A percentile compares a stretch with the other conserved stretches of the same genome.
These are phyloP conservation scores for Mesocricetus auratus DNA, from an alignment of 2,113 vertebrate species.

Conservation along the genomic window DNA sequence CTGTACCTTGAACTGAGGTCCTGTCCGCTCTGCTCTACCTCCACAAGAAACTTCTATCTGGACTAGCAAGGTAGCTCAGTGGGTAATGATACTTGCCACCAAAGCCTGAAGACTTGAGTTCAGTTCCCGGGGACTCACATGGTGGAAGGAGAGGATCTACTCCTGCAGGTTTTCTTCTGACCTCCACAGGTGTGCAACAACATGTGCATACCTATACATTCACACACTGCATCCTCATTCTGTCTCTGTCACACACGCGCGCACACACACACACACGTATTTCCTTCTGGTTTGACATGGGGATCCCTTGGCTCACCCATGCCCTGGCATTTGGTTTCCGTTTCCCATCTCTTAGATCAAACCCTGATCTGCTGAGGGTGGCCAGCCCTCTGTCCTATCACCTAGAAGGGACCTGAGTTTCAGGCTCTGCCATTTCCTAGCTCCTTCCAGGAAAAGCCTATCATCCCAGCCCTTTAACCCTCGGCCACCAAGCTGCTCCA, in stretches of 20 bases:
- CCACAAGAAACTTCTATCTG: neutral
- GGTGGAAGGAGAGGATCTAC: neutral
- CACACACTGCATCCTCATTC: no score
- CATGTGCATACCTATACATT: accelerated
- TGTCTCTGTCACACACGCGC: neutral
- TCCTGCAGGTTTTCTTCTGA: neutral
- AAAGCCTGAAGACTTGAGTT: neutral
- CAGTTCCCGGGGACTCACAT: neutral
- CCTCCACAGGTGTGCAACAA: no score
- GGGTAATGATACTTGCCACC: neutral
- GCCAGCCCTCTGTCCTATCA: neutral
- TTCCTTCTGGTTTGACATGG: neutral
- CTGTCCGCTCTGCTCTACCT: neutral
- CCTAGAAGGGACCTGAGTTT: neutral
- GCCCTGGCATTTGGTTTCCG: constrained; percentile 56
- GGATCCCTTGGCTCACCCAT: neutral
- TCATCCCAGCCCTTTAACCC: neutral
- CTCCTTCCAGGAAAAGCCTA: constrained; percentile 55
- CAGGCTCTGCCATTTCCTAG: neutral
- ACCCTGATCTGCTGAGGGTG: neutral
- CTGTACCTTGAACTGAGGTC: neutral
- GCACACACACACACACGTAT: neutral
- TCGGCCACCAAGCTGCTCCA: constrained; percentile 9
- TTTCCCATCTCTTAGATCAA: constrained; percentile 60
- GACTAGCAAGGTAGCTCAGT: neutral